Evolutionary conservation across 1,140 invertebrate species (phyloP), one percentile per base, ranked within the genome.

Genomic region (Homalodisca vitripennis): DNA sequence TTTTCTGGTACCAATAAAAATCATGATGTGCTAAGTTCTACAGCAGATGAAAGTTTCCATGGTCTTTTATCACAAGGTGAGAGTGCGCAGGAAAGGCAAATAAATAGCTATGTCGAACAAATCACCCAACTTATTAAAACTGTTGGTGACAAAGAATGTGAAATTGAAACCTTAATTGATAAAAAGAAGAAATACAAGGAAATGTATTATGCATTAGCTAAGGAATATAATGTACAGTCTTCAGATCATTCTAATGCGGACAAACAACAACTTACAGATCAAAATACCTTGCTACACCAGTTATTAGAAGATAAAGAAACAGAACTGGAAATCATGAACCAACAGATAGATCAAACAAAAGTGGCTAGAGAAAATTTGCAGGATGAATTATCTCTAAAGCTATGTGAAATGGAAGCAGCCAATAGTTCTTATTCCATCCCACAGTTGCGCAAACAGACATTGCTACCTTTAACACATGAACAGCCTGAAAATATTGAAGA

Each of bases 121-220:
- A 46, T 66, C 24, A 17, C 32, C n/a, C 32, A 46, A 17, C 63
- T 66, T 1, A 46, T 34, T 22, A 66, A 46, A 66, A n/a, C 31
- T 46, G 20, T 66, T 3, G n/a, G 26, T n/a, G 63, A 53, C 1
- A 67, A 67, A 31, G 48, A 67, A 2, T 31, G 22, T 32, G 67
- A 81, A 31, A 74, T 81, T 53, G 71, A 78, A 14, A 78, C 78
- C 34, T 66, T 81, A n/a, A 76, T 74, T 10, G 67, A 78, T 13
- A 73, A 66, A 47, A 66, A 60, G 24, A 60, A 60, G 3, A 60
- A 60, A 30, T 60, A 60, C 55, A 60, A 60, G 27, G 55, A 60
- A 60, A 60, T 60, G 55, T 60, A 60, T 30, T 60, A 27, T 24
- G 24, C 55, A 26, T 30, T 60, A n/a, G 10, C 24, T 12, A 60